These are phyloP conservation scores for Jacana jacana DNA, from an alignment of 2,113 vertebrate species.

Conservation along the genomic window DNA sequence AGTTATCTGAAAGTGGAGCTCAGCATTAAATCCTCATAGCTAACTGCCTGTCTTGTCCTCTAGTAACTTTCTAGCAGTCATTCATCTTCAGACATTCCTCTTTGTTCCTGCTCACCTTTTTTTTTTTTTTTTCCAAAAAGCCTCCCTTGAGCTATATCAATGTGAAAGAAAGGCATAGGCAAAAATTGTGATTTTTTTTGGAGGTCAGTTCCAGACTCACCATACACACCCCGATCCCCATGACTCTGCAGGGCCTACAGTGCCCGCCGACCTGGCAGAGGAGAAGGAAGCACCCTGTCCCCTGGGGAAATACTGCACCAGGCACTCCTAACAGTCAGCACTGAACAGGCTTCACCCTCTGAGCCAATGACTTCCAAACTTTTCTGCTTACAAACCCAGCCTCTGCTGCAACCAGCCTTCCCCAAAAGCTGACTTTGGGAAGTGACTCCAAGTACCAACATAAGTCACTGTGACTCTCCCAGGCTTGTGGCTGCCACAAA, in stretches of 20 bases:
- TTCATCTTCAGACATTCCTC: not conserved
- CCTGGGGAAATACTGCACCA: not conserved
- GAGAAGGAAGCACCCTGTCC: not conserved
- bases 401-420: not conserved
- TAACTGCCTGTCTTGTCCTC: not conserved
- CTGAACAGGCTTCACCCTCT: not conserved
- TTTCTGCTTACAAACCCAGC: not conserved
- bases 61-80: not conserved
- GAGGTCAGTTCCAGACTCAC: not conserved
- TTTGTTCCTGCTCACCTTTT: not conserved
- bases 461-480: not conserved
- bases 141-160: not conserved
- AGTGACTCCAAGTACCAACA: not conserved
- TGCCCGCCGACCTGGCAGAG: not conserved
- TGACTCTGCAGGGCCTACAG: accelerated
- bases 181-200: not conserved
- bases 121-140: not conserved
- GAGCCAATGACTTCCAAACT: not conserved
- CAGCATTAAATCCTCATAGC: not conserved
- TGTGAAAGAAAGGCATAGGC: not conserved
- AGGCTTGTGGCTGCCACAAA: not conserved
- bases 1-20: not conserved
- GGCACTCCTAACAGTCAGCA: accelerated
- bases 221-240: accelerated
- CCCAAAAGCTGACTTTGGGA: not conserved